phyloP scores from a whole-genome alignment of 1,140 invertebrate genomes.

The Agraylea sexmaculata region DNA sequence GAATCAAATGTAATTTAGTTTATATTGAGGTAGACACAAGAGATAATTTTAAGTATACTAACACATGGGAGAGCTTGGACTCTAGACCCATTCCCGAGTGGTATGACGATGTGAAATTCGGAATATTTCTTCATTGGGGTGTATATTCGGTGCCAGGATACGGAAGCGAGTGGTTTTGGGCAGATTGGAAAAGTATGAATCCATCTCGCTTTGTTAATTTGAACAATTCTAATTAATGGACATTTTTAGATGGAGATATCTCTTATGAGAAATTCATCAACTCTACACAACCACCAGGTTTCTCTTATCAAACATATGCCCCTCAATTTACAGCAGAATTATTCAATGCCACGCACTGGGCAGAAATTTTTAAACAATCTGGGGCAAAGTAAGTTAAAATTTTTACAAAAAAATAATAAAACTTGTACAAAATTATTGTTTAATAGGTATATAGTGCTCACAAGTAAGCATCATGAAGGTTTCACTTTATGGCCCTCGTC shows the following conservation, averaged over 20 bases:
- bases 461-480: slow-evolving; percentile 91
- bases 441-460: slow-evolving; percentile 72
- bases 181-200: slow-evolving; percentile 53
- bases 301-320: slow-evolving; percentile 80
- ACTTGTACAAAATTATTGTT: slow-evolving; percentile 5
- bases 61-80: slow-evolving; percentile 77
- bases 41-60: no score
- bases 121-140: slow-evolving; percentile 91
- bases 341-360: slow-evolving; percentile 68
- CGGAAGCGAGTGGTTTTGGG: slow-evolving; percentile 83
- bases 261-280: slow-evolving; percentile 53
- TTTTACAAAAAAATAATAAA: not conserved
- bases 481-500: slow-evolving; percentile 82
- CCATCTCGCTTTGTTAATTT: slow-evolving; percentile 2
- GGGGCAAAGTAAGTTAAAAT: slow-evolving; percentile 57
- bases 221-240: not conserved
- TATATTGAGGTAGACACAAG: no score
- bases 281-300: slow-evolving; percentile 64
- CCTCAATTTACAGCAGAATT: slow-evolving; percentile 70
- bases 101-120: slow-evolving; percentile 84
- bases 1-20: no score
- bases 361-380: slow-evolving; percentile 56
- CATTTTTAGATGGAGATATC: slow-evolving; percentile 19
- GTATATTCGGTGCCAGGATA: slow-evolving; percentile 82
- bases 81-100: slow-evolving; percentile 67